Conservation (phyloP, 2,888 invertebrate genomes). For the Cylloceria caligata region DNA sequence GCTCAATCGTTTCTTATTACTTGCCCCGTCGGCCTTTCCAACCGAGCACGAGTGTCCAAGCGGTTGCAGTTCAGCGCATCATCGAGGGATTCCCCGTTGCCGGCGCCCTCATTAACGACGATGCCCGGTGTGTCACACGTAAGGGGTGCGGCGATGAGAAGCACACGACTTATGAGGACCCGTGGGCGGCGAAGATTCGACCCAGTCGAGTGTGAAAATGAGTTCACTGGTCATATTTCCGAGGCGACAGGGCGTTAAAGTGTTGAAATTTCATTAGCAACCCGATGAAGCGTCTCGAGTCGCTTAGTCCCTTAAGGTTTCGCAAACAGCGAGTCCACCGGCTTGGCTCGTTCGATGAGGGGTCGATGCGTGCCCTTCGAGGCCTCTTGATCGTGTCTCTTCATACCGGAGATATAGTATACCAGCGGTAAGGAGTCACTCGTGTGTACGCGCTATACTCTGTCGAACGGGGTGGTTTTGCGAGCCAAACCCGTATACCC, state of each 20-base stretch:
- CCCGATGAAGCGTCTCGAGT: conserved; percentile 69
- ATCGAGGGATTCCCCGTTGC: conserved; percentile 23
- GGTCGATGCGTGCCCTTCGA: conserved; percentile 79
- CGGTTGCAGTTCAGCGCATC: neutral
- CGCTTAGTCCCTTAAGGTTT: conserved; percentile 68
- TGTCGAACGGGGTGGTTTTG: conserved; percentile 50
- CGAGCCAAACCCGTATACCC: conserved; percentile 46
- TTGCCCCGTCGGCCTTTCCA: conserved; percentile 15
- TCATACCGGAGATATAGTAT: conserved; percentile 11
- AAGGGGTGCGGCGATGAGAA: conserved; percentile 23
- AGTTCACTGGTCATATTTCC: conserved; percentile 82
- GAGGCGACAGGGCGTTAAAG: conserved; percentile 79
- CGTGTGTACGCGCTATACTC: conserved; percentile 60
- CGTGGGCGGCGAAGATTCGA: conserved; percentile 75
- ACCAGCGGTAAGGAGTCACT: conserved; percentile 64
- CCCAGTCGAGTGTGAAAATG: conserved; percentile 79
- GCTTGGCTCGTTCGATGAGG: conserved; percentile 49
- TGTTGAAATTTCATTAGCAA: conserved; percentile 77
- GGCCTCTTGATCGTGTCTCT: conserved; percentile 70
- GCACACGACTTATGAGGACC: conserved; percentile 44
- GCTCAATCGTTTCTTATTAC: neutral
- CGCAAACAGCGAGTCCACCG: conserved; percentile 59
- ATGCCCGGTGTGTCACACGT: conserved; percentile 17
- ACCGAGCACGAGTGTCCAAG: neutral
- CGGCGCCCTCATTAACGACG: conserved; percentile 39